These are phyloP conservation scores for Saccostrea cuccullata DNA, from an alignment of 1,140 invertebrate species.

Conservation along the genomic window DNA sequence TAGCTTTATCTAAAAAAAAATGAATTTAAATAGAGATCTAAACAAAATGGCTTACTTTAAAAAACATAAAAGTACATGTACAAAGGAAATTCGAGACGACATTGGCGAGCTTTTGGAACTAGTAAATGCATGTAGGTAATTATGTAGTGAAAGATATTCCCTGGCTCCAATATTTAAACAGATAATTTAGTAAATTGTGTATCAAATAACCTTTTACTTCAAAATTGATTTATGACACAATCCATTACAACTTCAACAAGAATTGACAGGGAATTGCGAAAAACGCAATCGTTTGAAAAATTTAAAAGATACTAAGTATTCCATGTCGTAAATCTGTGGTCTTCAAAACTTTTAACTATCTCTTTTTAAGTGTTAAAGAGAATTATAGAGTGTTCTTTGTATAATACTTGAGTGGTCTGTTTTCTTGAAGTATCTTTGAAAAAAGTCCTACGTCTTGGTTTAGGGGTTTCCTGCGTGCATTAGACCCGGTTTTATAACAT, in stretches of 20 bases:
- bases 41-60: neutral
- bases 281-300: neutral
- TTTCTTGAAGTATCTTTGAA: neutral
- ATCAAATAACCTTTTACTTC: neutral
- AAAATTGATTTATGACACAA: constrained; percentile 9
- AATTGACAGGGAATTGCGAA: neutral
- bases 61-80: neutral
- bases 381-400: neutral
- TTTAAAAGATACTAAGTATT: neutral
- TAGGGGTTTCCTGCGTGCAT: neutral
- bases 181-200: neutral
- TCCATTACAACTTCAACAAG: neutral
- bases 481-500: neutral
- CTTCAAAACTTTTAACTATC: neutral
- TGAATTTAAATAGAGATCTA: no score
- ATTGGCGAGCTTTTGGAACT: neutral
- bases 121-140: neutral
- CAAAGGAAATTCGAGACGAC: neutral
- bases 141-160: neutral
- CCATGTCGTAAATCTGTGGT: neutral
- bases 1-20: no score
- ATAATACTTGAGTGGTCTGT: neutral
- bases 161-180: constrained; percentile 13
- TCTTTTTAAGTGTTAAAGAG: neutral
- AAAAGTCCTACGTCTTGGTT: neutral